Evolutionary conservation across 2,888 invertebrate species (phyloP).

Genomic region (Sipha maydis): DNA sequence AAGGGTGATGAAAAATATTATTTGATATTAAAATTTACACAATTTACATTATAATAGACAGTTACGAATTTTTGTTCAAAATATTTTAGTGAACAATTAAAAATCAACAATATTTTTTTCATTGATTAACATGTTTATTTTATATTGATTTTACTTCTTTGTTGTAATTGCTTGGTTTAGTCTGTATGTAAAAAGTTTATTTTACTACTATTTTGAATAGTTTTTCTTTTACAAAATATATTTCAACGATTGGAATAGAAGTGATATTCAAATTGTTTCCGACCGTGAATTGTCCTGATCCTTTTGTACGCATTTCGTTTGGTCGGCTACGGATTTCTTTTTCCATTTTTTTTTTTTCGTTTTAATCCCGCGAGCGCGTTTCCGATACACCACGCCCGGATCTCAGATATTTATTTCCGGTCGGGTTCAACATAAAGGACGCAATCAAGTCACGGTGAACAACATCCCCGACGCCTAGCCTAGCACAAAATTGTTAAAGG

Average conservation of each 20-base stretch:
- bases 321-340: constrained; percentile 50
- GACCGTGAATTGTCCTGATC: constrained; percentile 15
- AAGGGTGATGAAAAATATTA: background rate
- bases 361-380: constrained; percentile 47
- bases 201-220: background rate
- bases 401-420: constrained; percentile 58
- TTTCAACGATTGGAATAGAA: constrained; percentile 28
- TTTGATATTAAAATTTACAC: too few relatives aligned
- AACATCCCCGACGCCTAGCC: constrained; percentile 13
- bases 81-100: too few relatives aligned
- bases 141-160: too few relatives aligned
- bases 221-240: background rate
- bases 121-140: too few relatives aligned
- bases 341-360: constrained; percentile 28
- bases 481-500: constrained; percentile 36
- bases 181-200: background rate
- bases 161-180: background rate
- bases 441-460: constrained; percentile 57
- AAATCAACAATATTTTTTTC: too few relatives aligned
- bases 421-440: constrained; percentile 56
- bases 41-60: too few relatives aligned
- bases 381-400: constrained; percentile 37
- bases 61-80: too few relatives aligned
- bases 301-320: constrained; percentile 39
- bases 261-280: constrained; percentile 17